Conservation (phyloP, 2,797 vertebrate species). For the Karalla daura region DNA sequence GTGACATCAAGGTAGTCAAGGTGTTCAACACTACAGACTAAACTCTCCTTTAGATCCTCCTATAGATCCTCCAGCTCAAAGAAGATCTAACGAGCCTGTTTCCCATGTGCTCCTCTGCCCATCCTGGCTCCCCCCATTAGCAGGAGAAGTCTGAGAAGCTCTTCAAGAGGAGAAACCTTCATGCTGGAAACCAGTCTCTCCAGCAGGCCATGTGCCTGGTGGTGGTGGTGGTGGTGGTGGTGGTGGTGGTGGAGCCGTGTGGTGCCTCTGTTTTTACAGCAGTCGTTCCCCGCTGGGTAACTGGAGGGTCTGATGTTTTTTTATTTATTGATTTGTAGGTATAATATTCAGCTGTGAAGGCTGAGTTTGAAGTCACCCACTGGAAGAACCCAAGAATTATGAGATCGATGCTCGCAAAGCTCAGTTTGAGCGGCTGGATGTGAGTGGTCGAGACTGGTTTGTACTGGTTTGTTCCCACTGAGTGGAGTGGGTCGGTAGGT, state of each 20-base stretch:
- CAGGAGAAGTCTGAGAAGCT: constrained; percentile 24
- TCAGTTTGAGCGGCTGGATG: background rate
- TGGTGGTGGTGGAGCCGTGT: constrained; percentile 28
- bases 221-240: constrained; percentile 30
- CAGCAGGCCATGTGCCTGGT: constrained; percentile 40
- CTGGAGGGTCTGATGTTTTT: constrained; percentile 13
- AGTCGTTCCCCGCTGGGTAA: constrained; percentile 15
- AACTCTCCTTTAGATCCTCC: too few species aligned
- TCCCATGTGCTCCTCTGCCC: constrained; percentile 65
- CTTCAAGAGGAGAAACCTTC: constrained; percentile 52
- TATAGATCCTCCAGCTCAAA: constrained; percentile 47
- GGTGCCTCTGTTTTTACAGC: constrained; percentile 41
- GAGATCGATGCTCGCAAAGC: background rate
- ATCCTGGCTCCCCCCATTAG: constrained; percentile 28
- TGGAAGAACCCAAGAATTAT: constrained; percentile 12
- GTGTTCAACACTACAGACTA: too few species aligned
- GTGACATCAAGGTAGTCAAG: too few species aligned
- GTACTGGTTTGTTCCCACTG: background rate
- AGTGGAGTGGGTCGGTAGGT: too few species aligned
- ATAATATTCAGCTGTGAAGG: constrained; percentile 14
- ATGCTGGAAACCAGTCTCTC: constrained; percentile 38
- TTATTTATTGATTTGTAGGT: constrained; percentile 26
- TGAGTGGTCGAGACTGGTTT: background rate
- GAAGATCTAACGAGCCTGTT: constrained; percentile 70
- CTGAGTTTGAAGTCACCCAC: constrained; percentile 15